A percentile compares a stretch with the other conserved stretches of the same genome.
Conservation (phyloP, 2,888 invertebrate species). For the Nomada ferruginata region DNA sequence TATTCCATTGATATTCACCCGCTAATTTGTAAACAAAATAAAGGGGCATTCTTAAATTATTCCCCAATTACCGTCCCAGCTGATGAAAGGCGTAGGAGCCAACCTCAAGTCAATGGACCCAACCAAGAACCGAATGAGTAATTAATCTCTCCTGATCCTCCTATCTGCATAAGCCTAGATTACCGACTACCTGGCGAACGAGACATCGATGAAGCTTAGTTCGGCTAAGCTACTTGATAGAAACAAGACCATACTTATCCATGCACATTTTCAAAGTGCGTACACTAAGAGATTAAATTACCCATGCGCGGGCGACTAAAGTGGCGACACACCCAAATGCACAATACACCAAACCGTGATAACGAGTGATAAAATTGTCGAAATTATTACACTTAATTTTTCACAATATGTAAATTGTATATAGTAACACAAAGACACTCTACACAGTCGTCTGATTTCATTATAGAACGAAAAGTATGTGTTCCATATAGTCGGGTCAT, state of each 20-base stretch:
- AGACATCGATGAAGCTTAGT: conserved; percentile 70
- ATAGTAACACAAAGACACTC: too few relatives aligned
- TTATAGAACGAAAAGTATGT: too few relatives aligned
- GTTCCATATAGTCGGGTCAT: too few relatives aligned
- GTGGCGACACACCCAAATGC: neutral
- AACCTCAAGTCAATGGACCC: conserved; percentile 71
- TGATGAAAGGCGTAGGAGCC: conserved; percentile 38
- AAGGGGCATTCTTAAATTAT: neutral
- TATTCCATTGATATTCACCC: neutral
- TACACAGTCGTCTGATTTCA: too few relatives aligned
- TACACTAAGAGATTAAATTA: conserved; percentile 50
- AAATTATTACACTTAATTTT: too few relatives aligned
- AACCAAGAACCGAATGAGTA: conserved; percentile 76
- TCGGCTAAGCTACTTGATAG: conserved; percentile 63
- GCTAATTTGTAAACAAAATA: conserved; percentile 21
- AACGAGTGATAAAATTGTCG: neutral
- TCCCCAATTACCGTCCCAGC: neutral
- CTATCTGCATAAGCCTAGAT: conserved; percentile 79
- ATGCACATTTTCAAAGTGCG: conserved; percentile 53
- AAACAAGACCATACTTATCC: conserved; percentile 67
- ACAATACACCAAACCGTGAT: neutral
- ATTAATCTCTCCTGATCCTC: conserved; percentile 78
- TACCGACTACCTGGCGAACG: conserved; percentile 74
- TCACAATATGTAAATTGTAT: too few relatives aligned
- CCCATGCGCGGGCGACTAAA: neutral